These are phyloP conservation scores for Molossus molossus DNA, from an alignment of 2,797 vertebrate genomes.

Conservation along the genomic window DNA sequence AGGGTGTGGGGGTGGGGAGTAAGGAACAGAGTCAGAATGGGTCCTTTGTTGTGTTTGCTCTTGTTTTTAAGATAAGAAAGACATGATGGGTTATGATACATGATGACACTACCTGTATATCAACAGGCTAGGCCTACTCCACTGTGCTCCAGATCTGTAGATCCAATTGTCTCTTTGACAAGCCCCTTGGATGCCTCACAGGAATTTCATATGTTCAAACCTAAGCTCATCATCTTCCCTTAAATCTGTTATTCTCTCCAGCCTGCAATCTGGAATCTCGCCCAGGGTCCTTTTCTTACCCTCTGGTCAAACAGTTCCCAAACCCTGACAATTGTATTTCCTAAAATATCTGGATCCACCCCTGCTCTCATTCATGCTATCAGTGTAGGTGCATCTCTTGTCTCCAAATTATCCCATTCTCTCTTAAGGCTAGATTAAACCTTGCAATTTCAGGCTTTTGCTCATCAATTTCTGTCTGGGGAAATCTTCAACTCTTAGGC, in stretches of 20 bases:
- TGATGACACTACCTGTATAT: not conserved
- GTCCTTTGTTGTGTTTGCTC: not conserved
- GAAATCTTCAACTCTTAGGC: not conserved
- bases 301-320: not conserved
- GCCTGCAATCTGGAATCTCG: not conserved
- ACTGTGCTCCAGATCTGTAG: not conserved
- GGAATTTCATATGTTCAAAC: not conserved
- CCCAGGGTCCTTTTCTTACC: not conserved
- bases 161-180: not conserved
- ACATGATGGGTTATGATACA: not conserved
- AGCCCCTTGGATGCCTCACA: not conserved
- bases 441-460: conserved; percentile 18
- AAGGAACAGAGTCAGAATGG: not conserved
- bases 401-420: not conserved
- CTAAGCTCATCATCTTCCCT: not conserved
- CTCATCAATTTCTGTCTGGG: not conserved
- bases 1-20: not conserved
- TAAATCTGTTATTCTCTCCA: not conserved
- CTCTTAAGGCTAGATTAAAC: not conserved
- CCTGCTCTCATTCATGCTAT: not conserved
- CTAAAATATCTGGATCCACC: conserved; percentile 9
- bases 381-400: not conserved
- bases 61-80: not conserved
- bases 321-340: conserved; percentile 17
- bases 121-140: not conserved